Base-by-base conservation (phyloP, 2,888 invertebrate genomes). In the Andrena fulva region DNA sequence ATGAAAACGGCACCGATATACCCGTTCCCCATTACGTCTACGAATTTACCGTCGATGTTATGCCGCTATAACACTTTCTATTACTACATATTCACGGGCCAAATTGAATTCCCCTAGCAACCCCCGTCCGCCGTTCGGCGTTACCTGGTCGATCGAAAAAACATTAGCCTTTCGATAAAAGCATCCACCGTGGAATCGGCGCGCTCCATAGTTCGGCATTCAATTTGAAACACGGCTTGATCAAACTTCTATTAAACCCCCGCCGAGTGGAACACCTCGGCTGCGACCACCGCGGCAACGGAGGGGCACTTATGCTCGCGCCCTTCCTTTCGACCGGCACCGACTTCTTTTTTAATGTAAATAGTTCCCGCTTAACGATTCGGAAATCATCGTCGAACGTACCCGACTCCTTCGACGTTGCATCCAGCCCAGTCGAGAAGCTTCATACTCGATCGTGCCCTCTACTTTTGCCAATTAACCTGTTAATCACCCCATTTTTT, bases 81-180 rank as follows among this genome's bases (percentile, higher is more conserved):
- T 70, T 78, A 66, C 60, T 70, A 42, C 42, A 42, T 42, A 77
- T 79, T 77, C 79, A 24, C 52, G 16, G 70, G 3, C 35, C 24
- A 52, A 77, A 79, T 70, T 78, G 79, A 79, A 79, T 79, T 77
- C 42, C 10, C 31, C 2, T 50, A 20, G 35, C 7, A 10, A 24
- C 48, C 10, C 64, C 31, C 10, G 8, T 8, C 8, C 12, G 16
- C 31, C 35, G n/a, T 50, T 42, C 50, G 50, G 29, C 27, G 50
- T 35, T 63, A 59, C 33, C 2, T 16, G 10, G 42, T 52, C 64
- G 69, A 85, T 79, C 67, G 79, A 64, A 77, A 85, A 86, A 86
- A 64, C 74, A 80, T 82, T 75, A 77, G 68, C 74, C 68, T 52
- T 52, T 52, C 52, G 74, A 71, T 85, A 59, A 74, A 85, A 85